These are phyloP conservation scores for Gephyroberyx darwinii DNA, from an alignment of 2,797 vertebrate species.

Conservation along the genomic window DNA sequence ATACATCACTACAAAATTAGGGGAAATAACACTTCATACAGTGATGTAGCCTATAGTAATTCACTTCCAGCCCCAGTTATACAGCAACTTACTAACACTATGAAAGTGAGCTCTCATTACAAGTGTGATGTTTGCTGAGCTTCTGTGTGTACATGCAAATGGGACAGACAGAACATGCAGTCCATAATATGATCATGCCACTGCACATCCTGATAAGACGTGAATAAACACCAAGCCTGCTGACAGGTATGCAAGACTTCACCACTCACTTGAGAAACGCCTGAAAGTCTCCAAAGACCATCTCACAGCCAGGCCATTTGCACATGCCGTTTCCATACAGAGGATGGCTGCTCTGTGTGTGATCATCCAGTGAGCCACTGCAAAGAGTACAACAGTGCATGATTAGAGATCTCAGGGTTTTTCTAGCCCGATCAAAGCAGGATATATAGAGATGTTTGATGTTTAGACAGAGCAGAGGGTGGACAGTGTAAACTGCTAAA, in stretches of 20 bases:
- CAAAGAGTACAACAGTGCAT: slow-evolving; percentile 11
- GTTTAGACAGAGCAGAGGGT: neutral
- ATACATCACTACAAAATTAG: neutral
- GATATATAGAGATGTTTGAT: neutral
- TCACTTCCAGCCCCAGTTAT: neutral
- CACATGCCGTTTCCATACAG: slow-evolving; percentile 97
- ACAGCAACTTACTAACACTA: neutral
- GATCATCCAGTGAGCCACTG: slow-evolving; percentile 89
- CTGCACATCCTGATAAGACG: neutral
- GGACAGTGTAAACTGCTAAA: neutral
- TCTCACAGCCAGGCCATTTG: slow-evolving; percentile 98
- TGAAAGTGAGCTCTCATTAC: neutral
- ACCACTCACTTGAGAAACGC: slow-evolving; percentile 96
- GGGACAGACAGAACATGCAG: neutral
- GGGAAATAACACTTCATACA: neutral
- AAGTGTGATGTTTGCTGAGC: neutral
- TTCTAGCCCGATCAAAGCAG: neutral
- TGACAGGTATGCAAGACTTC: neutral
- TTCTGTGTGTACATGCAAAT: neutral
- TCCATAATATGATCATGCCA: neutral
- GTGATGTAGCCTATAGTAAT: neutral
- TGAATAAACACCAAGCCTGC: neutral
- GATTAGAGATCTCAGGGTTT: neutral
- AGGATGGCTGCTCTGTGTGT: slow-evolving; percentile 87
- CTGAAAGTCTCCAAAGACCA: slow-evolving; percentile 95